phyloP scores from a whole-genome alignment of 2,797 vertebrate species.

The Pempheris klunzingeri region DNA sequence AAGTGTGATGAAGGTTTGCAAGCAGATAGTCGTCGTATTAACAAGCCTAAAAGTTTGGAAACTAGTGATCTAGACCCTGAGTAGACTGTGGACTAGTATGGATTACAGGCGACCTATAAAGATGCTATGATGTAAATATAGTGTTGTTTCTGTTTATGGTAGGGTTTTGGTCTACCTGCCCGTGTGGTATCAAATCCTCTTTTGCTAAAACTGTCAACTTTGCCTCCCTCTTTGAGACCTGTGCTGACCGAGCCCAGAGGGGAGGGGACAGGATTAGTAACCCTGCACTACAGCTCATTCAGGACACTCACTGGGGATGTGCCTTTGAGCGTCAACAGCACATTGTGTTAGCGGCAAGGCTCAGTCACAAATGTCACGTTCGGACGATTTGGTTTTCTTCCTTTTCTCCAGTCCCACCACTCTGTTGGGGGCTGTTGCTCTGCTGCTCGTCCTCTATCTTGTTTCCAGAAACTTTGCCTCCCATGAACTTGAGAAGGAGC shows the following conservation, averaged over 20 bases:
- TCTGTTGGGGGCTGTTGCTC: constrained; percentile 36
- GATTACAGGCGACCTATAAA: neutral
- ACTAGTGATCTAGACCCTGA: neutral
- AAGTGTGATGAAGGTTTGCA: no score
- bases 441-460: constrained; percentile 50
- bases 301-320: no score
- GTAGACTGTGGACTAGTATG: neutral
- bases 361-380: constrained; percentile 39
- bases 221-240: neutral
- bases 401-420: constrained; percentile 32
- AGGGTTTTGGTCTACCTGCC: neutral
- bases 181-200: neutral
- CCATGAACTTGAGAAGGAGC: constrained; percentile 21
- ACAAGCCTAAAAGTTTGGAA: no score
- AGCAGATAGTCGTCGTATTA: no score
- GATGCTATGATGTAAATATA: neutral
- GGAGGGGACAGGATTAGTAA: neutral
- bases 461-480: constrained; percentile 7
- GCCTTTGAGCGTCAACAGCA: accelerated
- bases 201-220: no score
- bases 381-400: constrained; percentile 16
- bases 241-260: accelerated
- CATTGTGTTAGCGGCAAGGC: neutral
- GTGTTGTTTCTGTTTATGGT: neutral
- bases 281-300: accelerated